Percentiles rank a stretch among this genome's conserved stretches.
Evolutionary conservation across 64 coral and sea anemone species (phyloP).

Genomic region (Porites lutea): DNA sequence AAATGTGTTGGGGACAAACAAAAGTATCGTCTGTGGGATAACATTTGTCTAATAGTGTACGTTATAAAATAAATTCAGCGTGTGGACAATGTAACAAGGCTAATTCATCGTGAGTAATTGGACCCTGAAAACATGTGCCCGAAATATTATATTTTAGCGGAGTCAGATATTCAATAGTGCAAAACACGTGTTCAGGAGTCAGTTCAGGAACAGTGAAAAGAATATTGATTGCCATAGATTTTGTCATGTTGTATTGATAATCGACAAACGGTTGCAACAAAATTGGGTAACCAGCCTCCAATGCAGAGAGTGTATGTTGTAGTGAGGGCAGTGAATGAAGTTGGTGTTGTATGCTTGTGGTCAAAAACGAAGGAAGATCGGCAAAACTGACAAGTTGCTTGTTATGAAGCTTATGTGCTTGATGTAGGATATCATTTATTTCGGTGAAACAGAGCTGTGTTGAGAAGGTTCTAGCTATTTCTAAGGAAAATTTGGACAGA

Average conservation of each 20-base stretch:
- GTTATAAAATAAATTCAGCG: neutral
- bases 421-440: conserved; percentile 6
- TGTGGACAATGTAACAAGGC: neutral
- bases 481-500: neutral
- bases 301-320: neutral
- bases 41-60: neutral
- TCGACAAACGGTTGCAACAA: neutral
- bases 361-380: neutral
- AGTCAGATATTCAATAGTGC: conserved; percentile 15
- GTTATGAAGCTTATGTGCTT: neutral
- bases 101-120: neutral
- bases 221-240: neutral
- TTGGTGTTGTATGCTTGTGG: neutral
- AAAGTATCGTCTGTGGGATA: neutral
- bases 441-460: neutral
- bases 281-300: neutral
- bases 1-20: neutral
- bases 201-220: neutral
- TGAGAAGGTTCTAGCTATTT: neutral
- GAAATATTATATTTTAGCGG: conserved; percentile 28
- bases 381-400: neutral
- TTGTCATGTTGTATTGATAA: neutral
- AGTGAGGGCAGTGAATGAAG: neutral
- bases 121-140: neutral
- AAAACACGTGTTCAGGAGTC: neutral